phyloP scores from a whole-genome alignment of 1,140 invertebrate genomes.

The Listronotus oregonensis region DNA sequence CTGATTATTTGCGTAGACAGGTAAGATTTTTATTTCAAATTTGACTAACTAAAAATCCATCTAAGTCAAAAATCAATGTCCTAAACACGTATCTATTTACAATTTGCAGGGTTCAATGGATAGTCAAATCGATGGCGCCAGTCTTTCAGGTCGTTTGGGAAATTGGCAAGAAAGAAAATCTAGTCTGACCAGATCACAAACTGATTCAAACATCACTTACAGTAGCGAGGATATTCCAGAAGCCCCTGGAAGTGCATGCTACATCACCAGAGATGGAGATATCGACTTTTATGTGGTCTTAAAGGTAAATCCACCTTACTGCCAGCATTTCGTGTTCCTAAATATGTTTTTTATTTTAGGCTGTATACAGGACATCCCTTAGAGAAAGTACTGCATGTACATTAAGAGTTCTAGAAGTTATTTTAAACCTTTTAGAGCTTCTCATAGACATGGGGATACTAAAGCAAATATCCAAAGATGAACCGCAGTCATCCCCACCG shows the following conservation, averaged over 20 bases:
- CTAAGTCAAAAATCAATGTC: too few species aligned
- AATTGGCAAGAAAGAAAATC: conserved; percentile 67
- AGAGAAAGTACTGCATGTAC: conserved; percentile 78
- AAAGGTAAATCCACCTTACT: conserved; percentile 64
- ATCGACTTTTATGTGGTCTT: conserved; percentile 90
- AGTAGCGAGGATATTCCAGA: conserved; percentile 77
- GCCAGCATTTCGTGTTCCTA: conserved; percentile 2
- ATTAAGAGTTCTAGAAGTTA: conserved; percentile 84
- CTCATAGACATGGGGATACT: conserved; percentile 87
- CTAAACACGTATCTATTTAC: conserved; percentile 5
- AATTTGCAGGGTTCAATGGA: conserved; percentile 72
- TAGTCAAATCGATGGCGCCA: conserved; percentile 76
- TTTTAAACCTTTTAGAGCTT: conserved; percentile 87
- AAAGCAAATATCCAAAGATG: conserved; percentile 62
- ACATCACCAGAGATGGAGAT: conserved; percentile 94
- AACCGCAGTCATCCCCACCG: conserved; percentile 48
- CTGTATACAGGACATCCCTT: conserved; percentile 82
- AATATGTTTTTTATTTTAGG: conserved; percentile 59
- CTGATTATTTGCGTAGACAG: conserved; percentile 78
- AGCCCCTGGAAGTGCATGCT: conserved; percentile 86
- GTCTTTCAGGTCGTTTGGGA: conserved; percentile 65
- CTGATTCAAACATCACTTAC: conserved; percentile 94
- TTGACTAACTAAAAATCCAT: too few species aligned
- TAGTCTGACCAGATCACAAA: conserved; percentile 83
- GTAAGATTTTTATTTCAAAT: conserved; percentile 59